Evolutionary conservation across 2,113 vertebrate species (phyloP).

Genomic region (Limanda limanda): DNA sequence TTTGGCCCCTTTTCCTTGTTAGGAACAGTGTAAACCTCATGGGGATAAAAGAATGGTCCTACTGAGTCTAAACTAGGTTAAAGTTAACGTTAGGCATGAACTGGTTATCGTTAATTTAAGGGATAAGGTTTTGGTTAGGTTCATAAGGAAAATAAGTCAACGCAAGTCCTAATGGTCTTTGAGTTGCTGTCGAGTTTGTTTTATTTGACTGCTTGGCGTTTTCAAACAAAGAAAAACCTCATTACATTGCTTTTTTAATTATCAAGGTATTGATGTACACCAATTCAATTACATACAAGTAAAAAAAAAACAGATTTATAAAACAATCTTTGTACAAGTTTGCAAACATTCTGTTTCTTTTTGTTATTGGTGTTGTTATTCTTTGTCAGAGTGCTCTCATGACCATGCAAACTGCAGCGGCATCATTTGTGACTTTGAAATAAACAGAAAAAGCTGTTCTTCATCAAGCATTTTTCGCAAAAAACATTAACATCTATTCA

Average conservation of each 20-base stretch:
- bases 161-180: too few relatives aligned
- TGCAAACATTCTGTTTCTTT: constrained; percentile 12
- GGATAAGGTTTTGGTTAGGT: too few relatives aligned
- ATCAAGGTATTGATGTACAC: constrained; percentile 15
- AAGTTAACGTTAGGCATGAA: too few relatives aligned
- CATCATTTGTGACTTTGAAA: neutral
- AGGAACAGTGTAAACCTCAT: too few relatives aligned
- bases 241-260: constrained; percentile 48
- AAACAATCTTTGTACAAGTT: constrained; percentile 51
- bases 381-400: neutral
- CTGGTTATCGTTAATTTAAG: too few relatives aligned
- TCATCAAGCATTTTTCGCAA: constrained; percentile 7
- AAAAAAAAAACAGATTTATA: constrained; percentile 49
- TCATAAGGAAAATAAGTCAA: too few relatives aligned
- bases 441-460: neutral
- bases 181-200: too few relatives aligned
- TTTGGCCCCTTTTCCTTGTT: too few relatives aligned
- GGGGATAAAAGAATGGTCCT: too few relatives aligned
- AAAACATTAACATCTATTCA: constrained; percentile 34
- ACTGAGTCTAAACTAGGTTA: too few relatives aligned
- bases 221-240: too few relatives aligned
- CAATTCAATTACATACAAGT: constrained; percentile 27
- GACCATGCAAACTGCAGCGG: constrained; percentile 7
- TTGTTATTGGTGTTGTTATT: neutral
- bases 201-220: too few relatives aligned